phyloP scores from a whole-genome alignment of 1,140 invertebrate genomes.

The Ceratitis capitata region DNA sequence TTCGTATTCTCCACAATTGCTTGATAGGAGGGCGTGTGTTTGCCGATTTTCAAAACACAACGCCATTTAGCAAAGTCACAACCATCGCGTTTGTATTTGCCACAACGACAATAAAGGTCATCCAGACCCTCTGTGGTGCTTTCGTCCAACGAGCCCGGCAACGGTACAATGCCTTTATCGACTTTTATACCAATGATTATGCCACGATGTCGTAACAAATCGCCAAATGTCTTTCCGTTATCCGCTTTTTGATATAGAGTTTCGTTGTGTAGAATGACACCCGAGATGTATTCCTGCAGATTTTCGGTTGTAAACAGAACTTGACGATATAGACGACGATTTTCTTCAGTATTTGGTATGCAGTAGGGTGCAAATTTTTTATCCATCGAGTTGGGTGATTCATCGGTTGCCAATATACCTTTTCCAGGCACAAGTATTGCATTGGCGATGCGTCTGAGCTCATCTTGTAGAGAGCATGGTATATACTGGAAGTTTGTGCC shows the following conservation, averaged over 20 bases:
- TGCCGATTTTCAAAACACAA: conserved; percentile 25
- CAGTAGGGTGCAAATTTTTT: not conserved
- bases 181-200: conserved; percentile 36
- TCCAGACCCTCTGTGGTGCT: conserved; percentile 20
- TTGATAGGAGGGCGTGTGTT: conserved; percentile 3
- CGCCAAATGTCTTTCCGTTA: not conserved
- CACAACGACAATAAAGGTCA: not conserved
- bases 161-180: not conserved
- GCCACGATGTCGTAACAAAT: conserved; percentile 10
- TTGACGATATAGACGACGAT: conserved; percentile 34
- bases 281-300: not conserved
- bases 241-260: conserved; percentile 33
- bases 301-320: conserved; percentile 18
- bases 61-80: conserved; percentile 39
- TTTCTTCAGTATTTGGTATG: conserved; percentile 14
- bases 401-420: conserved; percentile 34
- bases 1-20: conserved; percentile 91
- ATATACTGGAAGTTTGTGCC: not conserved
- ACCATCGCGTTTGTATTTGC: conserved; percentile 33
- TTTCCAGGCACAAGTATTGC: not conserved
- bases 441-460: not conserved
- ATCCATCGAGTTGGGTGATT: not conserved
- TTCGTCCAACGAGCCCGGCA: not conserved
- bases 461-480: not conserved
- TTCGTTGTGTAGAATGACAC: conserved; percentile 22